phyloP scores from a whole-genome alignment of 2,797 vertebrate genomes.

The Mallotus villosus region DNA sequence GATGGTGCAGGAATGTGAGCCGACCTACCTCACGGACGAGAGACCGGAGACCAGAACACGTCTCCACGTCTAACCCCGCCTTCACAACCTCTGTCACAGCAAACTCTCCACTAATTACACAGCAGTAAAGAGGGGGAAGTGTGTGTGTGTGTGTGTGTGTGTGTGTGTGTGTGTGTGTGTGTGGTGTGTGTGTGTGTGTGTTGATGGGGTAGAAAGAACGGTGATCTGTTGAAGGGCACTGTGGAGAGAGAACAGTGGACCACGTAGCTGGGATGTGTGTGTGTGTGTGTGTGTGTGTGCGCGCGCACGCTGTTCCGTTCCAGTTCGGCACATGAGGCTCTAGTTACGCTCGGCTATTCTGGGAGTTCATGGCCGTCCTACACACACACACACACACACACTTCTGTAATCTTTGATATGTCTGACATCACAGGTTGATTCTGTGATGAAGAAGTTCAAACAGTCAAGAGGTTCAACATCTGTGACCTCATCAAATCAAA shows the following conservation, averaged over 20 bases:
- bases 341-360: conserved; percentile 54
- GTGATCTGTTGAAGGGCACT: not conserved
- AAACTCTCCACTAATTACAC: conserved; percentile 35
- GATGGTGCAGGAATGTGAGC: conserved; percentile 16
- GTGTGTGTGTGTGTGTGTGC: conserved; percentile 22
- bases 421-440: too few species aligned
- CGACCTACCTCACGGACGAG: too few species aligned
- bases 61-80: conserved; percentile 17
- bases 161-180: too few species aligned
- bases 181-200: conserved; percentile 31
- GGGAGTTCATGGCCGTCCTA: conserved; percentile 10
- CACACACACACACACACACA: conserved; percentile 13
- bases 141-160: too few species aligned
- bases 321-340: conserved; percentile 39
- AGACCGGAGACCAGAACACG: conserved; percentile 48
- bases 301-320: conserved; percentile 29
- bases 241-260: not conserved
- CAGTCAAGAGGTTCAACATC: too few species aligned
- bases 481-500: too few species aligned
- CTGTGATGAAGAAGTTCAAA: too few species aligned
- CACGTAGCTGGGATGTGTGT: too few species aligned
- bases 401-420: too few species aligned
- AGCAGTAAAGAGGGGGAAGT: conserved; percentile 41
- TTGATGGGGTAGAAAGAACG: conserved; percentile 23
- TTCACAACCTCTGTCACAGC: conserved; percentile 44